phyloP scores from a whole-genome alignment of 1,140 invertebrate genomes.

The Papilio aristodemus region DNA sequence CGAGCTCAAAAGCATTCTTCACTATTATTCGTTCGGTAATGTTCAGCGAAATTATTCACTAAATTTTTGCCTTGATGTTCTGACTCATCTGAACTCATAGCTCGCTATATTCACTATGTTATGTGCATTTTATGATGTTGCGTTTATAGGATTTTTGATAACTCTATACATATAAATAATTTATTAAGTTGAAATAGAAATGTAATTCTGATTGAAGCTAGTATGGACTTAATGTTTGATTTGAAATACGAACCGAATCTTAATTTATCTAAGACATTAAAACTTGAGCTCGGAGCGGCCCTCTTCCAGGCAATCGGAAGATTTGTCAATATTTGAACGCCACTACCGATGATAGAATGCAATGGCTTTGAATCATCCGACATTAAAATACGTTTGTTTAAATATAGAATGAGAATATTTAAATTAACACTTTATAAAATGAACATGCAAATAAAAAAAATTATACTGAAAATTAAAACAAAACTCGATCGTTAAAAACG shows the following conservation, averaged over 20 bases:
- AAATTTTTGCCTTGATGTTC: constrained; percentile 54
- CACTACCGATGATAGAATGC: constrained; percentile 24
- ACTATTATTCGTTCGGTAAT: constrained; percentile 62
- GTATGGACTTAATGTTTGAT: constrained; percentile 35
- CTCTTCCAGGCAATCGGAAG: constrained; percentile 27
- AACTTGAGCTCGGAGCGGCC: constrained; percentile 36
- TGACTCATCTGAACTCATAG: constrained; percentile 32
- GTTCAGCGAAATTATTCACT: constrained; percentile 63
- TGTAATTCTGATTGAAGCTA: neutral
- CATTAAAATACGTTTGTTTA: too few relatives aligned
- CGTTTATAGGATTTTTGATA: constrained; percentile 27
- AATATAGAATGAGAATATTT: too few relatives aligned
- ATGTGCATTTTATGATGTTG: neutral
- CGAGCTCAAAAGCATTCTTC: constrained; percentile 69
- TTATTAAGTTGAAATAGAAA: constrained; percentile 16
- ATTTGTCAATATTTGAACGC: constrained; percentile 45
- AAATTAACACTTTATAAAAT: too few relatives aligned
- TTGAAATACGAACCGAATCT: constrained; percentile 39
- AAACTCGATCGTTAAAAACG: neutral
- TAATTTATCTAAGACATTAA: constrained; percentile 48
- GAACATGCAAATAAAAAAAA: too few relatives aligned
- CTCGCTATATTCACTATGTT: constrained; percentile 11
- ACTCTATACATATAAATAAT: neutral
- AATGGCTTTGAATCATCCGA: too few relatives aligned
- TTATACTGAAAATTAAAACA: neutral